phyloP scores from a whole-genome alignment of 2,888 invertebrate genomes.

The Pheosia gnoma region DNA sequence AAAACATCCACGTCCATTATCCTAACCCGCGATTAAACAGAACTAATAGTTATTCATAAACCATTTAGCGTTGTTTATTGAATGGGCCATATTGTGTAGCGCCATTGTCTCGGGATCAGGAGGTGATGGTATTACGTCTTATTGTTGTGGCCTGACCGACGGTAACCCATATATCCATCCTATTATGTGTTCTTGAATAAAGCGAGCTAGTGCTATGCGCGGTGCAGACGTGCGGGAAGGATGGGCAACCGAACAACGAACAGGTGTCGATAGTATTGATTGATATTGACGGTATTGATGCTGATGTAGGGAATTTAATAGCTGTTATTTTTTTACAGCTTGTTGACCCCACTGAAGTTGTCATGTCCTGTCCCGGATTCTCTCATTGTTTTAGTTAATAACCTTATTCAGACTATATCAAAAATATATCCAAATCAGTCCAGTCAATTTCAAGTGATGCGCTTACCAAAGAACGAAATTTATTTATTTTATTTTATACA shows the following conservation, averaged over 20 bases:
- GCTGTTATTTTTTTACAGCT: too few species aligned
- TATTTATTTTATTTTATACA: too few species aligned
- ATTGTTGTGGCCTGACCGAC: conserved; percentile 78
- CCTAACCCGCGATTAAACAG: conserved; percentile 11
- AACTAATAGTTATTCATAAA: conserved; percentile 29
- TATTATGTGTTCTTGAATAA: conserved; percentile 77
- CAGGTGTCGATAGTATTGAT: not conserved
- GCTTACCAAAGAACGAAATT: too few species aligned
- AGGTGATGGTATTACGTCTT: conserved; percentile 55
- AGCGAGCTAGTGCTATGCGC: conserved; percentile 47
- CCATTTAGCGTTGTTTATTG: conserved; percentile 38
- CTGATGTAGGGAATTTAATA: too few species aligned
- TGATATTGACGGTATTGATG: too few species aligned
- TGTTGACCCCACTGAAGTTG: too few species aligned
- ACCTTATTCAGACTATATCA: too few species aligned
- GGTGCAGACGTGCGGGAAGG: conserved; percentile 38
- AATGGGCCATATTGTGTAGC: conserved; percentile 35
- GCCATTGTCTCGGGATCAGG: conserved; percentile 62
- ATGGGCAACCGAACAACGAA: conserved; percentile 2
- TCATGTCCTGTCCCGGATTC: too few species aligned
- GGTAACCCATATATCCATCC: conserved; percentile 76
- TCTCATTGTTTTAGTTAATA: too few species aligned
- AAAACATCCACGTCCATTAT: conserved; percentile 5
- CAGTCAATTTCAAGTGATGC: too few species aligned
- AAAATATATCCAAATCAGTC: too few species aligned